Conservation (phyloP, 2,113 vertebrate genomes). For the Indri indri region DNA sequence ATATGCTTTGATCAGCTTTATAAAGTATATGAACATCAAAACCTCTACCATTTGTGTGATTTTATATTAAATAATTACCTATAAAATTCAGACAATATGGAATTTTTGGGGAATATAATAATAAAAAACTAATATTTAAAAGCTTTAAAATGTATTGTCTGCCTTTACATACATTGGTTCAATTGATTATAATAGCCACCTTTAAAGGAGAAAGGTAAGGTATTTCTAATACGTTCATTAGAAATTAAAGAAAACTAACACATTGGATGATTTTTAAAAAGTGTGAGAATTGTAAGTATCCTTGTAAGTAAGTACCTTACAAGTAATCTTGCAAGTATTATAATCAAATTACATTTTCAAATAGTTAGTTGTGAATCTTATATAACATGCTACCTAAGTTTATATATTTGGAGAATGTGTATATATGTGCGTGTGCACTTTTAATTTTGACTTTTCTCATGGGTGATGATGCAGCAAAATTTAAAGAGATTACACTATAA, state of each 20-base stretch:
- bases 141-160: neutral
- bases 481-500: neutral
- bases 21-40: neutral
- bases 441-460: neutral
- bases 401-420: neutral
- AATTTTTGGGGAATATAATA: neutral
- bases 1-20: neutral
- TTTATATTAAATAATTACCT: neutral
- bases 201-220: neutral
- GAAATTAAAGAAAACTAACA: neutral
- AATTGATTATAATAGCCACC: neutral
- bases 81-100: neutral
- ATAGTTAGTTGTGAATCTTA: neutral
- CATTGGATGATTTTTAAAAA: neutral
- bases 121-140: neutral
- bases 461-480: neutral
- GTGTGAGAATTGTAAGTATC: neutral
- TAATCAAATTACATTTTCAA: neutral
- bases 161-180: neutral
- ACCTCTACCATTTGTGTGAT: neutral
- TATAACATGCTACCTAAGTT: neutral
- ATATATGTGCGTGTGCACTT: accelerated
- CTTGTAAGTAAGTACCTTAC: neutral
- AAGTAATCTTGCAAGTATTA: neutral
- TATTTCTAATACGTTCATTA: neutral